phyloP scores from a whole-genome alignment of 2,797 vertebrate species.

The Coranthus polyacanthus region DNA sequence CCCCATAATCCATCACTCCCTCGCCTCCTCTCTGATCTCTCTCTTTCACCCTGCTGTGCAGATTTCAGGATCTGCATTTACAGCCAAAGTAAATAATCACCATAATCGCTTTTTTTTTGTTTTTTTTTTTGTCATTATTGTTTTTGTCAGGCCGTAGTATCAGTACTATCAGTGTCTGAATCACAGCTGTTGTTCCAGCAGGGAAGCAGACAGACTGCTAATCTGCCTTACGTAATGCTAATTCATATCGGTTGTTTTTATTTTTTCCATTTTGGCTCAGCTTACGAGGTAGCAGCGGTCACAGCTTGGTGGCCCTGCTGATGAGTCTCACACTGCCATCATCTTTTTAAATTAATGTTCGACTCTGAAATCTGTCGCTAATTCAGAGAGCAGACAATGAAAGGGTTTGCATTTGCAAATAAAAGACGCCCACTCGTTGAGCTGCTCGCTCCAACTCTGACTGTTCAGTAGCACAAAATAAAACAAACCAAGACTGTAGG shows the following conservation, averaged over 20 bases:
- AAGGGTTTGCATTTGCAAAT: constrained; percentile 17
- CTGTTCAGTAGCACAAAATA: neutral
- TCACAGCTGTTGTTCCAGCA: constrained; percentile 60
- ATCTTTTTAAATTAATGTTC: neutral
- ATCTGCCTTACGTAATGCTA: constrained; percentile 53
- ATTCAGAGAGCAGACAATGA: constrained; percentile 1
- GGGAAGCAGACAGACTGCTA: constrained; percentile 40
- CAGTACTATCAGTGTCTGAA: constrained; percentile 51
- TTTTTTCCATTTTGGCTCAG: neutral
- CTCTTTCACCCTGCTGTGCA: neutral
- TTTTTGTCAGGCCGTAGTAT: constrained; percentile 20
- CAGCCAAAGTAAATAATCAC: constrained; percentile 34
- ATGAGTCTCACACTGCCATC: constrained; percentile 8
- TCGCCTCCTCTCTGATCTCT: neutral
- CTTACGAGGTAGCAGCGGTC: constrained; percentile 14
- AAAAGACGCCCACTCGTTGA: constrained; percentile 31
- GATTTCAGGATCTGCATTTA: constrained; percentile 25
- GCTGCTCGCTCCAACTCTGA: neutral
- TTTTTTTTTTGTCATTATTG: constrained; percentile 28
- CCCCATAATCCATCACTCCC: constrained; percentile 11
- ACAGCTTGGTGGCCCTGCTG: constrained; percentile 7
- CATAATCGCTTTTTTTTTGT: constrained; percentile 36
- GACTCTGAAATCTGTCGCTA: constrained; percentile 4
- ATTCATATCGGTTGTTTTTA: constrained; percentile 47
- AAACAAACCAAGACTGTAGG: neutral